A percentile compares a stretch with the other conserved stretches of the same genome.
phyloP scores from a whole-genome alignment of 2,797 vertebrate species.

The Sebastes steindachneri region DNA sequence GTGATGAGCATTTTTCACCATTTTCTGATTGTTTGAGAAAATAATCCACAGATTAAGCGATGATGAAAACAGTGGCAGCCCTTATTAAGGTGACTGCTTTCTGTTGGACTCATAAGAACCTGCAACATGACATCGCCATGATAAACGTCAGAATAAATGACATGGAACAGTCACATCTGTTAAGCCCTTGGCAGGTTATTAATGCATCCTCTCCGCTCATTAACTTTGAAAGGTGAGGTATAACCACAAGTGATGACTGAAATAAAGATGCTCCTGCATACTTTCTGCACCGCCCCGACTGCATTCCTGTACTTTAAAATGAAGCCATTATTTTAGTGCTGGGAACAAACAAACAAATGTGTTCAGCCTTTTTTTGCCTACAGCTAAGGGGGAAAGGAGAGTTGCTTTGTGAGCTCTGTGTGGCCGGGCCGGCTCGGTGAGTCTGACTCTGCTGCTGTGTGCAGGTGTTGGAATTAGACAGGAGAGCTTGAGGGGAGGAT shows the following conservation, averaged over 20 bases:
- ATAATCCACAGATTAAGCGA: background rate
- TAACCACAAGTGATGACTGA: constrained; percentile 31
- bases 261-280: constrained; percentile 6
- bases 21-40: background rate
- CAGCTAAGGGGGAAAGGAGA: constrained; percentile 20
- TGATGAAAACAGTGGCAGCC: background rate
- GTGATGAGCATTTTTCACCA: background rate
- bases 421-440: constrained; percentile 17
- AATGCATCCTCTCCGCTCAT: constrained; percentile 41
- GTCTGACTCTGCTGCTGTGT: constrained; percentile 27
- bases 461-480: constrained; percentile 67
- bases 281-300: background rate
- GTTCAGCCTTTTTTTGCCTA: constrained; percentile 18
- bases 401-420: constrained; percentile 29
- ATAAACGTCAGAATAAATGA: constrained; percentile 36
- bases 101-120: background rate
- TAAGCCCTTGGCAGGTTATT: constrained; percentile 23
- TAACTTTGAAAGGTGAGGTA: constrained; percentile 55
- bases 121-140: background rate
- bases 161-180: constrained; percentile 50
- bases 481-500: constrained; percentile 56
- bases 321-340: constrained; percentile 27
- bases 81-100: background rate
- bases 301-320: constrained; percentile 36
- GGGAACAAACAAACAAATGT: constrained; percentile 49